phyloP scores from a whole-genome alignment of 2,888 invertebrate species.

The Aethes cnicana region DNA sequence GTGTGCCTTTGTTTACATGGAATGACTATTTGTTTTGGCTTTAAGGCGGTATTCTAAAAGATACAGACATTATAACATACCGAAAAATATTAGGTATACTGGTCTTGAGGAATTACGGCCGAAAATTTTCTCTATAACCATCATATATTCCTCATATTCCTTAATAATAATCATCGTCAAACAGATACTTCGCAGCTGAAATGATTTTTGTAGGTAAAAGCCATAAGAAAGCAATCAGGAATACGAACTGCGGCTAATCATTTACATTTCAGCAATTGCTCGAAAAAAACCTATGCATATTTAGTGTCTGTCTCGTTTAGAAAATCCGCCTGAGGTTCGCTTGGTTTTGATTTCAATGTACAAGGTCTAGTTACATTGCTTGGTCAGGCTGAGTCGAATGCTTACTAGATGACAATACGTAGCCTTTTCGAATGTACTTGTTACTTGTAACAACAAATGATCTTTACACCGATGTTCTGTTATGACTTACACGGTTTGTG shows the following conservation, averaged over 20 bases:
- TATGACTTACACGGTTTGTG: constrained; percentile 11
- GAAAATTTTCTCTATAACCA: too few species aligned
- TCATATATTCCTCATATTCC: too few species aligned
- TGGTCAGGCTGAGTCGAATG: constrained; percentile 17
- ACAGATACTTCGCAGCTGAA: too few species aligned
- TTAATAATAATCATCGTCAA: too few species aligned
- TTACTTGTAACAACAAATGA: too few species aligned
- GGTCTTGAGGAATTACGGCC: too few species aligned
- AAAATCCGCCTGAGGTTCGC: constrained; percentile 57
- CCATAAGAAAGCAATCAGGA: constrained; percentile 14
- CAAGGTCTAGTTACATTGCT: constrained; percentile 38
- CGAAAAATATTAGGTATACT: too few species aligned
- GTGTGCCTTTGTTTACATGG: constrained; percentile 67
- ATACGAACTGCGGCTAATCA: constrained; percentile 7
- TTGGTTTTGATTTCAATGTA: constrained; percentile 70
- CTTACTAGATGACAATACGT: constrained; percentile 20
- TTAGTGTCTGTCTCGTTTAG: constrained; percentile 53
- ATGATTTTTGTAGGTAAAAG: too few species aligned
- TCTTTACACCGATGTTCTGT: too few species aligned
- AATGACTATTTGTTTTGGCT: constrained; percentile 61
- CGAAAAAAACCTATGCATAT: constrained; percentile 4
- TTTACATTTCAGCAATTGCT: constrained; percentile 13
- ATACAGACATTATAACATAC: constrained; percentile 35
- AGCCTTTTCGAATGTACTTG: too few species aligned
- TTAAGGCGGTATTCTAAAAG: constrained; percentile 52